These are phyloP conservation scores for Alloplasta piceator DNA, from an alignment of 2,888 invertebrate genomes.

Conservation along the genomic window DNA sequence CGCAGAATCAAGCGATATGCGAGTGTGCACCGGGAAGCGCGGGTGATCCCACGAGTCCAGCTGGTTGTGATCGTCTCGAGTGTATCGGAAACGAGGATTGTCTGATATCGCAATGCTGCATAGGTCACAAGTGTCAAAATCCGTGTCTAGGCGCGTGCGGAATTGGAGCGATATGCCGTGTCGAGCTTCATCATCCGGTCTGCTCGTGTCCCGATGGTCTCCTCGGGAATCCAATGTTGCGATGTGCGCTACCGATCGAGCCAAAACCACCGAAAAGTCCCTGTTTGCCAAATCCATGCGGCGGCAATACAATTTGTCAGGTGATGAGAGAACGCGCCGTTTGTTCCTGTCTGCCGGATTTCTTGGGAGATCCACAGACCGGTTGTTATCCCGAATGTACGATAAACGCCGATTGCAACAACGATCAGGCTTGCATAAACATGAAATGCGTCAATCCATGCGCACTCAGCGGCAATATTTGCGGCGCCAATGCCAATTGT, in stretches of 20 bases:
- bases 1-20: slow-evolving; percentile 89
- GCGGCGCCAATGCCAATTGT: slow-evolving; percentile 93
- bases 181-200: slow-evolving; percentile 91
- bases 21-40: slow-evolving; percentile 90
- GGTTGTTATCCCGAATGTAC: slow-evolving; percentile 92
- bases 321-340: slow-evolving; percentile 88
- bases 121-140: slow-evolving; percentile 91
- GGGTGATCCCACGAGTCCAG: slow-evolving; percentile 89
- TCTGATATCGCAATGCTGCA: slow-evolving; percentile 88
- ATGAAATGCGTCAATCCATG: slow-evolving; percentile 91
- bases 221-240: slow-evolving; percentile 91
- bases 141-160: slow-evolving; percentile 94
- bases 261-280: slow-evolving; percentile 86
- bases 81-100: slow-evolving; percentile 93
- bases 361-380: slow-evolving; percentile 90
- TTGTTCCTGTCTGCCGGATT: slow-evolving; percentile 91
- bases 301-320: slow-evolving; percentile 91
- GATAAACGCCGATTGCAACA: slow-evolving; percentile 92
- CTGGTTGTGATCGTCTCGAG: slow-evolving; percentile 91
- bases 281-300: slow-evolving; percentile 91
- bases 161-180: slow-evolving; percentile 89
- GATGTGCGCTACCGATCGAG: slow-evolving; percentile 87
- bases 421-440: slow-evolving; percentile 90
- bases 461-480: slow-evolving; percentile 86
- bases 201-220: slow-evolving; percentile 90